Conservation (phyloP, 2,797 vertebrate genomes). For the Cuniculus paca region DNA sequence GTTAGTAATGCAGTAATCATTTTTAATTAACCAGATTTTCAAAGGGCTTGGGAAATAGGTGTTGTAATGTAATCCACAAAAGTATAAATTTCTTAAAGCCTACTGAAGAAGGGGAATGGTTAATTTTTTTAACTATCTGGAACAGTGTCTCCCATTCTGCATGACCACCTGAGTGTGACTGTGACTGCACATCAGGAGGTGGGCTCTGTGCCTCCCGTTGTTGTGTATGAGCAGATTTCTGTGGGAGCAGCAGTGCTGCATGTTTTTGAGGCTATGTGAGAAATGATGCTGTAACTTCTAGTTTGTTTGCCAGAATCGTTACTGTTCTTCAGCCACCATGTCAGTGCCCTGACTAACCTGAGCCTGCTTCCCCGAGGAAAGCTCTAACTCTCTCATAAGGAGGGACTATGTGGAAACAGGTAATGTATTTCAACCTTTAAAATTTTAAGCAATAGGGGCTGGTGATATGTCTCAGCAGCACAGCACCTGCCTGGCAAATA, state of each 20-base stretch:
- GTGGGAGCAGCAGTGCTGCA: background rate
- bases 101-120: background rate
- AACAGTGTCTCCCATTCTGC: background rate
- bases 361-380: background rate
- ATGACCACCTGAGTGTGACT: background rate
- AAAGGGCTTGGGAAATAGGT: background rate
- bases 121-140: background rate
- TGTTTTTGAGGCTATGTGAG: background rate
- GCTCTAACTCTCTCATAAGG: background rate
- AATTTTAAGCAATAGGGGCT: background rate
- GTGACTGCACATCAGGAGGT: background rate
- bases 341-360: background rate
- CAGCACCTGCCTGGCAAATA: too few relatives aligned
- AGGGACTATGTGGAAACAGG: background rate
- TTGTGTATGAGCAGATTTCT: background rate
- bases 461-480: too few relatives aligned
- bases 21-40: background rate
- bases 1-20: background rate
- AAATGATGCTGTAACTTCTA: background rate
- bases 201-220: background rate
- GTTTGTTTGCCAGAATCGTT: background rate
- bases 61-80: background rate
- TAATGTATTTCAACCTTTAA: background rate
- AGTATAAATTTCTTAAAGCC: background rate
- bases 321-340: background rate